A percentile compares a stretch with the other conserved stretches of the same genome.
Evolutionary conservation across 2,888 invertebrate genomes (phyloP).

Genomic region (Podotricha telesiphe): DNA sequence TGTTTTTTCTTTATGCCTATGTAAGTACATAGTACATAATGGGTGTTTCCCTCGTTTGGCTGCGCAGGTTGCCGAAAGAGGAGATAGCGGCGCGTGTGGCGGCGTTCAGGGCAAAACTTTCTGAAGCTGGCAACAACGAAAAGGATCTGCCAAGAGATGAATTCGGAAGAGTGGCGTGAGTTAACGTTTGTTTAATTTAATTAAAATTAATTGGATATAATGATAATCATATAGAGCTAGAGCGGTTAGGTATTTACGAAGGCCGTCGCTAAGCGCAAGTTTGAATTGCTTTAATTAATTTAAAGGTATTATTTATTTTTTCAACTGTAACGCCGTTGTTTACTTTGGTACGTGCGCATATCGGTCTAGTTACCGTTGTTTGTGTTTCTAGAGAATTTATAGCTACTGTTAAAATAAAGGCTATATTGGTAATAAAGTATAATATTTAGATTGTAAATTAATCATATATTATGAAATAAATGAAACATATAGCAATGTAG

Average conservation of each 20-base stretch:
- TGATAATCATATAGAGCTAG: background rate
- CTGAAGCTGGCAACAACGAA: slow-evolving; percentile 84
- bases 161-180: slow-evolving; percentile 90
- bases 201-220: slow-evolving; percentile 10
- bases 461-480: background rate
- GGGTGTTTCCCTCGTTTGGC: slow-evolving; percentile 77
- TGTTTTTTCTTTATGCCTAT: background rate
- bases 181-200: slow-evolving; percentile 43
- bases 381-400: background rate
- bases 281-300: slow-evolving; percentile 15
- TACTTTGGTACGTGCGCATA: slow-evolving; percentile 11
- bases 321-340: background rate
- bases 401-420: slow-evolving; percentile 8
- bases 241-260: background rate
- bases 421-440: background rate
- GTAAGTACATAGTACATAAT: too few relatives aligned
- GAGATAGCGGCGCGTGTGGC: slow-evolving; percentile 94
- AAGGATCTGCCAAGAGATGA: slow-evolving; percentile 89
- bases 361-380: background rate
- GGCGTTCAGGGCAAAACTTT: slow-evolving; percentile 93
- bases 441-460: background rate
- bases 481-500: too few relatives aligned
- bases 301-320: slow-evolving; percentile 22
- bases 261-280: slow-evolving; percentile 5
- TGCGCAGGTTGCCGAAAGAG: slow-evolving; percentile 90